These are phyloP conservation scores for Corythornis cristatus DNA, from an alignment of 2,113 vertebrate species.

Conservation along the genomic window DNA sequence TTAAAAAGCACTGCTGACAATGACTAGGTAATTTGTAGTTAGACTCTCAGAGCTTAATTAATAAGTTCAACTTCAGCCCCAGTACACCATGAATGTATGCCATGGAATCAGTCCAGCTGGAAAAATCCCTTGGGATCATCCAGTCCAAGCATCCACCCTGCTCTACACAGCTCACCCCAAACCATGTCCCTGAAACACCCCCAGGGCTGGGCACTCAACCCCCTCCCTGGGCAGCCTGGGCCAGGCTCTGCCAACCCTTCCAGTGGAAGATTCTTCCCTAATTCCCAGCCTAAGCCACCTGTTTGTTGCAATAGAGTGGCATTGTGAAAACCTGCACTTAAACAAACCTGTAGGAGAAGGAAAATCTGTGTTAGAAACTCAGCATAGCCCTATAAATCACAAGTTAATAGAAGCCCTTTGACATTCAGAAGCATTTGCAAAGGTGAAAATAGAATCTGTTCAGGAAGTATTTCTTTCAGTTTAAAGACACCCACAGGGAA, in stretches of 20 bases:
- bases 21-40: constrained; percentile 38
- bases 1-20: constrained; percentile 44
- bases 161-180: too few relatives aligned
- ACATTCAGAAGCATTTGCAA: not conserved
- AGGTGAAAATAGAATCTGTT: not conserved
- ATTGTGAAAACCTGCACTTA: not conserved
- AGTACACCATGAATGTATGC: too few relatives aligned
- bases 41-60: constrained; percentile 9
- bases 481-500: not conserved
- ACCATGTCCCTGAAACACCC: too few relatives aligned
- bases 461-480: not conserved
- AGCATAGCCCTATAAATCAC: not conserved
- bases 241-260: too few relatives aligned
- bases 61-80: not conserved
- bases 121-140: too few relatives aligned
- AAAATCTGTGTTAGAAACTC: not conserved
- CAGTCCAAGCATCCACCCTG: too few relatives aligned
- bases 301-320: not conserved
- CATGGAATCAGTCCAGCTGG: too few relatives aligned
- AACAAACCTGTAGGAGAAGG: not conserved
- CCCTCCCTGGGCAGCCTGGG: too few relatives aligned
- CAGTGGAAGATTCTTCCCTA: too few relatives aligned
- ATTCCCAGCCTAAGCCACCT: too few relatives aligned
- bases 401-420: not conserved
- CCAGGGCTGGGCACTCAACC: too few relatives aligned